These are phyloP conservation scores for Pyrrhia umbra DNA, from an alignment of 2,888 invertebrate genomes.

Conservation along the genomic window DNA sequence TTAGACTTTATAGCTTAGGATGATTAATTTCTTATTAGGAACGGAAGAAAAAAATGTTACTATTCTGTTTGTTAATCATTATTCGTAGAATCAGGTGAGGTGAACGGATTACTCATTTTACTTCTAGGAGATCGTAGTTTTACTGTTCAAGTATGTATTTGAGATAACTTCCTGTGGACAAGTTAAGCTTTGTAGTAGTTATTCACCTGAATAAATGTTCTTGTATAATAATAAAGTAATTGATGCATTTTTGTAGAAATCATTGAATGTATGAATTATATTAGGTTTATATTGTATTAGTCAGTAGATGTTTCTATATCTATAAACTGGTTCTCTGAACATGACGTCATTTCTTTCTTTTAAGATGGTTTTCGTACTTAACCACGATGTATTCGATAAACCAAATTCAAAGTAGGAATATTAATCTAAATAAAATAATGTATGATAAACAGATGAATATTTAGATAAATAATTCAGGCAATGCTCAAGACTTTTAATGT, in stretches of 20 bases:
- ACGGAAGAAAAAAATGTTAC: background rate
- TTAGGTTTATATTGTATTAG: constrained; percentile 7
- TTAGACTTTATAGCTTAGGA: background rate
- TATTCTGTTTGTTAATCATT: constrained; percentile 26
- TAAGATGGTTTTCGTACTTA: background rate
- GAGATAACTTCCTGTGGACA: background rate
- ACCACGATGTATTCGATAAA: no score
- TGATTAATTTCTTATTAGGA: constrained; percentile 8
- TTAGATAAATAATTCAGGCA: no score
- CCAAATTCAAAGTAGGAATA: no score
- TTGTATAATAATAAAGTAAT: no score
- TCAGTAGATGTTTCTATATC: constrained; percentile 1
- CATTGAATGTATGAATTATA: constrained; percentile 8
- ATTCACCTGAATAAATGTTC: background rate
- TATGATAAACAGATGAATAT: no score
- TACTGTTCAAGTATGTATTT: background rate
- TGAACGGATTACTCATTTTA: constrained; percentile 34
- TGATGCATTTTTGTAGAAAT: background rate
- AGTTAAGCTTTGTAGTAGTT: no score
- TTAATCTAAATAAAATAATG: no score
- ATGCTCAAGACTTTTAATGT: no score
- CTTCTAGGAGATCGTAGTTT: constrained; percentile 11
- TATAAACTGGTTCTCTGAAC: constrained; percentile 23
- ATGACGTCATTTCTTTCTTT: constrained; percentile 24
- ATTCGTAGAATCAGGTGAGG: constrained; percentile 30